phyloP scores from a whole-genome alignment of 1,140 invertebrate species.

The Propsilocerus akamusi region DNA sequence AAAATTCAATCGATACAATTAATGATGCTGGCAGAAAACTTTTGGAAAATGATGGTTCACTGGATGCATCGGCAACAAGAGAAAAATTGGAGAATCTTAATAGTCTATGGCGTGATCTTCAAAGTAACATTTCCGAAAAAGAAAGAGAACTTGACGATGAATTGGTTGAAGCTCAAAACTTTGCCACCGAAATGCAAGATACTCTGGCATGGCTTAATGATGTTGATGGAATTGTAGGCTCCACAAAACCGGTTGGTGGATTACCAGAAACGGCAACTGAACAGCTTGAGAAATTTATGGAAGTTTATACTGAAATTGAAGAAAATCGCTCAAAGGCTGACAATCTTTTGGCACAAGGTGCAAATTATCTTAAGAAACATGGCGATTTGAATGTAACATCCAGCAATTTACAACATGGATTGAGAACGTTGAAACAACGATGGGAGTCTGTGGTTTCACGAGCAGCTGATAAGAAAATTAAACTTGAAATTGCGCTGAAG shows the following conservation, averaged over 20 bases:
- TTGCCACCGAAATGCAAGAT: slow-evolving; percentile 92
- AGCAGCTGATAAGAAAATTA: slow-evolving; percentile 93
- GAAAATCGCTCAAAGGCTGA: slow-evolving; percentile 79
- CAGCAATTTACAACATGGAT: slow-evolving; percentile 67
- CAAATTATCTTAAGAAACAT: slow-evolving; percentile 66
- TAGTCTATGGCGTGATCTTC: slow-evolving; percentile 83
- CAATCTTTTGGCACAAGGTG: slow-evolving; percentile 71
- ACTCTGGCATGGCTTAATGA: slow-evolving; percentile 84
- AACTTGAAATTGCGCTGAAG: slow-evolving; percentile 89
- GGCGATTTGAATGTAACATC: slow-evolving; percentile 52
- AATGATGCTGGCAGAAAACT: slow-evolving; percentile 67
- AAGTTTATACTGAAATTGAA: slow-evolving; percentile 84
- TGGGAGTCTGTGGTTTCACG: slow-evolving; percentile 90
- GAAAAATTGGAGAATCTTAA: slow-evolving; percentile 85
- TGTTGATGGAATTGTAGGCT: slow-evolving; percentile 78
- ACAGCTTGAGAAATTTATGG: slow-evolving; percentile 94
- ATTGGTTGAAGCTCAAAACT: slow-evolving; percentile 76
- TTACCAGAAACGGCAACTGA: slow-evolving; percentile 93
- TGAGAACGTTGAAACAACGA: slow-evolving; percentile 72
- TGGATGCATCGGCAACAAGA: slow-evolving; percentile 72
- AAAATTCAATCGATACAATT: slow-evolving; percentile 62
- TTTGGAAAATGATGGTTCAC: slow-evolving; percentile 60
- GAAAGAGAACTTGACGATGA: slow-evolving; percentile 84
- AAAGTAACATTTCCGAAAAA: slow-evolving; percentile 69
- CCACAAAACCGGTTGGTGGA: slow-evolving; percentile 89